Percentiles rank a stretch among this genome's conserved stretches.
Conservation (phyloP, 2,797 vertebrate genomes). For the Spondyliosoma cantharus region DNA sequence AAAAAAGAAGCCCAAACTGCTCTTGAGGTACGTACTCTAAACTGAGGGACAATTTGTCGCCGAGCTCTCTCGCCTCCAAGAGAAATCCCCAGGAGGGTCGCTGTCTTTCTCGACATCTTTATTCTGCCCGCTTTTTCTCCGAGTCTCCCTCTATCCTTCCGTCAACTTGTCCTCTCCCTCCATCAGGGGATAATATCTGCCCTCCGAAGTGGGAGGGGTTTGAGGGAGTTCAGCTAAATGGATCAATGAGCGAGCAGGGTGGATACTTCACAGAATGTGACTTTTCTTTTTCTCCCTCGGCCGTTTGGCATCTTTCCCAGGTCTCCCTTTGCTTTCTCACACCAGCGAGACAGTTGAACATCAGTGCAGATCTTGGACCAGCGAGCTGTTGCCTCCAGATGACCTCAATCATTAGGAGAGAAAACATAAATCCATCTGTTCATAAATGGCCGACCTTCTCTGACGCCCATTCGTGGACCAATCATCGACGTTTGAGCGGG, state of each 20-base stretch:
- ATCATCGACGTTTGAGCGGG: conserved; percentile 59
- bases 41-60: conserved; percentile 19
- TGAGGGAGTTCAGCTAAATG: conserved; percentile 65
- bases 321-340: conserved; percentile 66
- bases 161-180: conserved; percentile 60
- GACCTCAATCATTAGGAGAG: conserved; percentile 67
- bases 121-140: conserved; percentile 54
- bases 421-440: conserved; percentile 70
- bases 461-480: conserved; percentile 49
- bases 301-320: conserved; percentile 75
- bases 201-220: conserved; percentile 62
- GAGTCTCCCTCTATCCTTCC: conserved; percentile 49
- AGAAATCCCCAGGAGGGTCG: conserved; percentile 41
- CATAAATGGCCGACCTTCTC: conserved; percentile 63
- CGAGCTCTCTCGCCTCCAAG: conserved; percentile 32
- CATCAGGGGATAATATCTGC: conserved; percentile 60
- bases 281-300: conserved; percentile 52
- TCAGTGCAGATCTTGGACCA: conserved; percentile 43
- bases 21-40: conserved; percentile 21
- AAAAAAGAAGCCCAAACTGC: conserved; percentile 14
- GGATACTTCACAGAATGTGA: conserved; percentile 66
- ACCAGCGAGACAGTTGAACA: conserved; percentile 53
- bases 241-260: conserved; percentile 66
- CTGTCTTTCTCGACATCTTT: conserved; percentile 57
- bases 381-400: conserved; percentile 57